These are phyloP conservation scores for Myiotriccus ornatus DNA, from an alignment of 2,797 vertebrate genomes.

Conservation along the genomic window DNA sequence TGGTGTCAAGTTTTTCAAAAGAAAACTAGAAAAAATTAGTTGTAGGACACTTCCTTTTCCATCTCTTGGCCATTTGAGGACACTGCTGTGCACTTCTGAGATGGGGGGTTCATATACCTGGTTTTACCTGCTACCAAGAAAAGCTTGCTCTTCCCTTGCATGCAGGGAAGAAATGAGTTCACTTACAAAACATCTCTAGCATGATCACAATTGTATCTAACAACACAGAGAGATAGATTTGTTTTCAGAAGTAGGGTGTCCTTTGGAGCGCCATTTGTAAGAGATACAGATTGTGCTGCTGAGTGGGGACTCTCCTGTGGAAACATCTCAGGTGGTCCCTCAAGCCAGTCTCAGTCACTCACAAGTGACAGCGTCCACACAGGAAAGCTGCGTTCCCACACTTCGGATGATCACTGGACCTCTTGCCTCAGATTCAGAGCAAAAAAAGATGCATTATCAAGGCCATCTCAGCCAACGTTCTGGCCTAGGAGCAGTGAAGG, in stretches of 20 bases:
- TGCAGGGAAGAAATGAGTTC: not conserved
- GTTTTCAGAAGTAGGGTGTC: not conserved
- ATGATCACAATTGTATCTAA: not conserved
- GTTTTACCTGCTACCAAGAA: not conserved
- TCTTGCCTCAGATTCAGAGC: not conserved
- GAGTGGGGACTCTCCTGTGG: fast-evolving
- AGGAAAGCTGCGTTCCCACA: not conserved
- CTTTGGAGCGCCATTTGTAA: not conserved
- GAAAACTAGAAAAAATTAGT: not conserved
- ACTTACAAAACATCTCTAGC: not conserved
- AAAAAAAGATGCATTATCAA: not conserved
- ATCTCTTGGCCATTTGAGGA: not conserved
- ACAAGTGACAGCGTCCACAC: fast-evolving
- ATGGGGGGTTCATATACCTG: not conserved
- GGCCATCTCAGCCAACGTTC: not conserved
- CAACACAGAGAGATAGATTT: fast-evolving
- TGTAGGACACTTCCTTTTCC: not conserved
- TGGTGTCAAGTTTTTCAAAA: not conserved
- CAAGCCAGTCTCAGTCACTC: not conserved
- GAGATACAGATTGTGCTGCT: not conserved
- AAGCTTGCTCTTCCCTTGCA: not conserved
- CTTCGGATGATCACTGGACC: not conserved
- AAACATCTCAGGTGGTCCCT: not conserved
- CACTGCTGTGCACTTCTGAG: not conserved
- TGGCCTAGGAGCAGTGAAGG: not conserved